A percentile compares a stretch with the other conserved stretches of the same genome.
These are phyloP conservation scores for Noctua pronuba DNA, from an alignment of 2,888 invertebrate species.

Conservation along the genomic window DNA sequence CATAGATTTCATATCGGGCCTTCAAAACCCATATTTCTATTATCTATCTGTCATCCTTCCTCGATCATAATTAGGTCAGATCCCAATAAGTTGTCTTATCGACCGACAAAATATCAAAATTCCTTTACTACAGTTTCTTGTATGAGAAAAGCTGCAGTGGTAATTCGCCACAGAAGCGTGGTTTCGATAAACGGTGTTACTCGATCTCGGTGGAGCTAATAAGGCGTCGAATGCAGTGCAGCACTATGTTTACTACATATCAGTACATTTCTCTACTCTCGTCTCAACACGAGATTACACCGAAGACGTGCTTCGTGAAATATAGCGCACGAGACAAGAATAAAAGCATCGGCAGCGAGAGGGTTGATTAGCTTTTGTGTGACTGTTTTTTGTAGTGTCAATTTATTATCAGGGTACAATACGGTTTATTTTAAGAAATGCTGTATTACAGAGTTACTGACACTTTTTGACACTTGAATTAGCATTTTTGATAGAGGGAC, in stretches of 20 bases:
- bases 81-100: conserved; percentile 3
- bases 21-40: conserved; percentile 4
- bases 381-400: conserved; percentile 23
- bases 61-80: conserved; percentile 25
- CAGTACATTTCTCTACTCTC: conserved; percentile 34
- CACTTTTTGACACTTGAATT: neutral
- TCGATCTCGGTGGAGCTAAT: conserved; percentile 36
- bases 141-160: neutral
- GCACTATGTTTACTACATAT: conserved; percentile 22
- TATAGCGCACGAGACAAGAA: conserved; percentile 33
- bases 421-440: neutral
- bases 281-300: conserved; percentile 36
- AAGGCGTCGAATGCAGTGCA: conserved; percentile 36
- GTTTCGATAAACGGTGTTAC: conserved; percentile 27
- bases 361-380: conserved; percentile 40
- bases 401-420: conserved; percentile 3
- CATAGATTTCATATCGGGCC: neutral
- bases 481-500: neutral
- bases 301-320: conserved; percentile 27
- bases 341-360: conserved; percentile 6
- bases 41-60: conserved; percentile 16
- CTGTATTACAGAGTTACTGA: neutral
- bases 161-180: neutral
- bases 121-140: neutral
- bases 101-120: neutral